Conservation (phyloP, 64 coral and sea anemone genomes). For the Pocillopora damicornis region DNA sequence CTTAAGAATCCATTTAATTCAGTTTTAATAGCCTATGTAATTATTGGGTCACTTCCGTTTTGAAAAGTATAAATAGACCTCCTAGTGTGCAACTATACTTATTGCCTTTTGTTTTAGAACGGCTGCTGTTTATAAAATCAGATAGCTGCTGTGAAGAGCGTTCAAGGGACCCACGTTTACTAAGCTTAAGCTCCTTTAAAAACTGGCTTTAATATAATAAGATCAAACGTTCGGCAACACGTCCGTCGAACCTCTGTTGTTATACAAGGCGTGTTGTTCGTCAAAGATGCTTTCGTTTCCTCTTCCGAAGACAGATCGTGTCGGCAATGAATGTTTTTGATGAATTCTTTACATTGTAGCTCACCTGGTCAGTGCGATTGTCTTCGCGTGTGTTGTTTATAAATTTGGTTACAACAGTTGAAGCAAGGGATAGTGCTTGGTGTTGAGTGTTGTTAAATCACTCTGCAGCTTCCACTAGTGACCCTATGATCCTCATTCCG, state of each 20-base stretch:
- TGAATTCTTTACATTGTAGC: slow-evolving; percentile 69
- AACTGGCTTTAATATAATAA: not conserved
- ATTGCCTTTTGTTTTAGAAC: slow-evolving; percentile 21
- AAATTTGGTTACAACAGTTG: slow-evolving; percentile 39
- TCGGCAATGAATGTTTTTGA: slow-evolving; percentile 10
- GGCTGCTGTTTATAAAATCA: slow-evolving; percentile 29
- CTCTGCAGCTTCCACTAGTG: slow-evolving; percentile 34
- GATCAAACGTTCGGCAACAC: not conserved
- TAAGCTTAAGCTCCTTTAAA: not conserved
- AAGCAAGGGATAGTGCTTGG: slow-evolving; percentile 32
- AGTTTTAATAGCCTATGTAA: slow-evolving; percentile 87
- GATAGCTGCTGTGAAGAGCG: slow-evolving; percentile 12
- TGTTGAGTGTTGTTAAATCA: slow-evolving; percentile 83
- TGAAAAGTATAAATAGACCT: slow-evolving; percentile 90
- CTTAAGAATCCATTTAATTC: slow-evolving; percentile 80
- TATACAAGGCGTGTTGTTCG: not conserved
- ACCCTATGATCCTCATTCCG: slow-evolving; percentile 53
- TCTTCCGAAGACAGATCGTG: slow-evolving; percentile 15
- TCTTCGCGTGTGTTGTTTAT: slow-evolving; percentile 83
- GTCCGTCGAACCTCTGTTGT: not conserved
- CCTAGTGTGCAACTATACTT: slow-evolving; percentile 71
- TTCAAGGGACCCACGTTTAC: slow-evolving; percentile 6
- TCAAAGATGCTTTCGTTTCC: not conserved
- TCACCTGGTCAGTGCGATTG: slow-evolving; percentile 42
- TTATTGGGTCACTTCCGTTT: slow-evolving; percentile 84